phyloP scores from a whole-genome alignment of 2,888 invertebrate genomes.

The Thymelicus sylvestris region DNA sequence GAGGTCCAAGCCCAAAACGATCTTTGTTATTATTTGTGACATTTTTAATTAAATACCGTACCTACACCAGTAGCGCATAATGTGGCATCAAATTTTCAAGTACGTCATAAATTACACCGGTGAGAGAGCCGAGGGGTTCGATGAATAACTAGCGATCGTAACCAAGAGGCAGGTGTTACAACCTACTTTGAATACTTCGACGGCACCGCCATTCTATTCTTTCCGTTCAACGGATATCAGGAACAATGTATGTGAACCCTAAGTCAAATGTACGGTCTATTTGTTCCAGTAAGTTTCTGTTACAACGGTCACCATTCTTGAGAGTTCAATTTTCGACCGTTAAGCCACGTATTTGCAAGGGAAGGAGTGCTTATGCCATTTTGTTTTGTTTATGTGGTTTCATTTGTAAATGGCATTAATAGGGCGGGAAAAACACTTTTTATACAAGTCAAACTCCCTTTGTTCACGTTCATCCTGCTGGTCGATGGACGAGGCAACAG shows the following conservation, averaged over 20 bases:
- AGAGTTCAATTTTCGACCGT: slow-evolving; percentile 17
- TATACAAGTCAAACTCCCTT: no score
- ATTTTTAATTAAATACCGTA: slow-evolving; percentile 1
- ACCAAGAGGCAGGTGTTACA: slow-evolving; percentile 37
- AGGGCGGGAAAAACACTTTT: no score
- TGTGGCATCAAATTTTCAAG: slow-evolving; percentile 25
- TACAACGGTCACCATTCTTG: slow-evolving; percentile 19
- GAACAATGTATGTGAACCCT: slow-evolving; percentile 35
- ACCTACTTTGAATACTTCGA: slow-evolving; percentile 35
- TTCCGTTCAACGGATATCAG: slow-evolving; percentile 35
- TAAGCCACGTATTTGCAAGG: not conserved
- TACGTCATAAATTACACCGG: slow-evolving; percentile 31
- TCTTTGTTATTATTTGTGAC: not conserved
- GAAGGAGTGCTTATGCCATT: no score
- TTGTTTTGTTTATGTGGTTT: no score
- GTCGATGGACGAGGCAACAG: no score
- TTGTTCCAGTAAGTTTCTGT: slow-evolving; percentile 30
- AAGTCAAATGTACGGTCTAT: slow-evolving; percentile 30
- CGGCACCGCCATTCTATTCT: slow-evolving; percentile 36
- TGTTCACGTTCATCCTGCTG: no score
- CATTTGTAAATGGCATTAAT: no score
- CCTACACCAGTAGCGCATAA: not conserved
- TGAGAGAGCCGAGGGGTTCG: slow-evolving; percentile 29
- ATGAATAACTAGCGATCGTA: slow-evolving; percentile 34
- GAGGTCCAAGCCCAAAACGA: no score